A percentile compares a stretch with the other conserved stretches of the same genome.
Conservation (phyloP, 2,888 invertebrate species). For the Siphonodentalium dalli region DNA sequence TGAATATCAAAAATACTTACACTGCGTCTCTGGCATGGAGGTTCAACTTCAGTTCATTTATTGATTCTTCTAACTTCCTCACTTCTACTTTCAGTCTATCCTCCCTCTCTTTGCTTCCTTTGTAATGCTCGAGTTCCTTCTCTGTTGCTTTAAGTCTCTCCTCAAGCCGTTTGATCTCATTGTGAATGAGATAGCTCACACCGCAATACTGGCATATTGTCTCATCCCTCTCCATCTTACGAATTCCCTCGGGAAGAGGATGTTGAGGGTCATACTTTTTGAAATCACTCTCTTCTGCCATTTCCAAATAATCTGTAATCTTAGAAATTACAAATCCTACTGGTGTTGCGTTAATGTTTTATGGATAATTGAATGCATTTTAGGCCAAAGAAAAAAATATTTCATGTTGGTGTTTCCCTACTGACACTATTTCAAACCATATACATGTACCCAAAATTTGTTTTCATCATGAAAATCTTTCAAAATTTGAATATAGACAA, state of each 20-base stretch:
- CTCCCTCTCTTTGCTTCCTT: constrained; percentile 48
- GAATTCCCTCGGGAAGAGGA: constrained; percentile 62
- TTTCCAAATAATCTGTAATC: neutral
- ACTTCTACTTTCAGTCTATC: constrained; percentile 40
- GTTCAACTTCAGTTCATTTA: constrained; percentile 37
- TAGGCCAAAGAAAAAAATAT: too few relatives aligned
- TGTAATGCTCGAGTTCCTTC: constrained; percentile 43
- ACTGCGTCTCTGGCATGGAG: constrained; percentile 39
- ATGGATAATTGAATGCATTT: too few relatives aligned
- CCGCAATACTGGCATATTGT: constrained; percentile 64
- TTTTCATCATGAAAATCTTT: too few relatives aligned
- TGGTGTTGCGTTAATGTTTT: too few relatives aligned
- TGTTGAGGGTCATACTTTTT: constrained; percentile 48
- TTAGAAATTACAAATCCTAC: too few relatives aligned
- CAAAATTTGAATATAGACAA: too few relatives aligned
- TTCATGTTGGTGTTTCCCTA: too few relatives aligned
- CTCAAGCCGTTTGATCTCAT: constrained; percentile 64
- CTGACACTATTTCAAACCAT: too few relatives aligned
- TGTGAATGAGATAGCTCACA: constrained; percentile 65
- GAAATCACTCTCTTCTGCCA: constrained; percentile 5
- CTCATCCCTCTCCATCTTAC: constrained; percentile 59
- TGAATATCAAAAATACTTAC: constrained; percentile 34
- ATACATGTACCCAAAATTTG: too few relatives aligned
- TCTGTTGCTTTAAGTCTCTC: constrained; percentile 52
- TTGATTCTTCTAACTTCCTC: constrained; percentile 30